Conservation (phyloP, 2,888 invertebrate species). For the Calameuta filiformis region DNA sequence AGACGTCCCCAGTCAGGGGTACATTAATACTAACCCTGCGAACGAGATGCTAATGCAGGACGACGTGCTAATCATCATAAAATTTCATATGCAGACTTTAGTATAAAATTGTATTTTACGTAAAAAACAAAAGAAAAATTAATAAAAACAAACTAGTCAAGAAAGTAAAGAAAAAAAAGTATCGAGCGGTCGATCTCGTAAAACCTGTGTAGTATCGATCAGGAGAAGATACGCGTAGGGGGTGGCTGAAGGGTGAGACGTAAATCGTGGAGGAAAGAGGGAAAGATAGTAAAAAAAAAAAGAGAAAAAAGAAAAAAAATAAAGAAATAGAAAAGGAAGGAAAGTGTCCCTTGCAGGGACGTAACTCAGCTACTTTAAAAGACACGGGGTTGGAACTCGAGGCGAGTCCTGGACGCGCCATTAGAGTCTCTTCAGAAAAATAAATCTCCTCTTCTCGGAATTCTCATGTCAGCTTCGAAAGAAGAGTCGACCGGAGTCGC, state of each 20-base stretch:
- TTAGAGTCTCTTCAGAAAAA: conserved; percentile 61
- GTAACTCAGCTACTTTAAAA: conserved; percentile 58
- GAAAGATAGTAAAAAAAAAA: background rate
- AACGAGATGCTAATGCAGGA: background rate
- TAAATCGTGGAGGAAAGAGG: background rate
- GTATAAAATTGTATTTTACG: background rate
- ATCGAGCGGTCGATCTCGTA: background rate
- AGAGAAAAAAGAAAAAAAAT: background rate
- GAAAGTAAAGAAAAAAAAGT: background rate
- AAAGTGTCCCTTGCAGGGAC: conserved; percentile 56
- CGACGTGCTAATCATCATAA: background rate
- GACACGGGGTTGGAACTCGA: conserved; percentile 26
- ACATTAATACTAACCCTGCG: background rate
- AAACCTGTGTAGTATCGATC: background rate
- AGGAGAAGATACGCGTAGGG: background rate
- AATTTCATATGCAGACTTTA: background rate
- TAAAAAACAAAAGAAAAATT: background rate
- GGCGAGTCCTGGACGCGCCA: conserved; percentile 52
- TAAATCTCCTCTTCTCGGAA: conserved; percentile 55
- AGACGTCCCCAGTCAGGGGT: background rate
- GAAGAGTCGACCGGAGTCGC: background rate
- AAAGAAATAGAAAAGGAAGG: conserved; percentile 7
- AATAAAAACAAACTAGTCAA: background rate
- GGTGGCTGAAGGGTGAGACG: background rate
- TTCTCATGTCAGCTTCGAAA: conserved; percentile 10